Base-by-base conservation (phyloP, 2,888 invertebrate species). In the Parnassius smintheus region DNA sequence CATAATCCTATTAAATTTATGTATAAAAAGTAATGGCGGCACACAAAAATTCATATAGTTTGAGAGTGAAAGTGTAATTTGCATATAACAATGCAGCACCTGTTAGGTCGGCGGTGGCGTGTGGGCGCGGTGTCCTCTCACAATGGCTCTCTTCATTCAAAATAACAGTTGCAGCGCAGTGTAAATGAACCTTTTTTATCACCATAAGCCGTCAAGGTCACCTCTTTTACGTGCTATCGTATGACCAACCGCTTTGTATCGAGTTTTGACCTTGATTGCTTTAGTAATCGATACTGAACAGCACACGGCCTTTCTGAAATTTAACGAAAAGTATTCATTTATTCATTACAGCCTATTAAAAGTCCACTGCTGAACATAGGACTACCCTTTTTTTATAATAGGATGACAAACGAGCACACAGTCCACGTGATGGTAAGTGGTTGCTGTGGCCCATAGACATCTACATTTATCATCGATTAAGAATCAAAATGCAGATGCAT, bases 51-150 rank as follows among this genome's bases (percentile, higher is more conserved):
- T 44, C 75, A 75, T 80, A 82, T 74, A 80, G 79, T 72, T 72
- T 66, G 83, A 90, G 80, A 91, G 85, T 80, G 91, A 91, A 88
- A 91, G 91, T 87, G 79, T 88, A 88, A 90, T 91, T 91, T 91
- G 89, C 91, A 91, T 91, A 83, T 79, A 88, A 91, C 91, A 91
- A 91, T 89, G 86, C 85, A 82, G 80, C 91, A 91, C 91, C 91
- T 91, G 91, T 85, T 84, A 81, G 76, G 74, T 74, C 69, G 74
- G 73, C 67, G 72, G 74, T 66, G 71, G 76, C 83, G 82, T 86
- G 90, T 88, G 90, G 89, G 86, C 82, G 88, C 82, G 71, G 70
- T 78, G 80, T 80, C 78, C 77, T 80, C 79, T 89, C 90, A 64
- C 64, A 64, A 88, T 88, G 85, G 71, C 81, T 59, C 74, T 75